phyloP scores from a whole-genome alignment of 1,140 invertebrate genomes.

The Anoplolepis gracilipes region DNA sequence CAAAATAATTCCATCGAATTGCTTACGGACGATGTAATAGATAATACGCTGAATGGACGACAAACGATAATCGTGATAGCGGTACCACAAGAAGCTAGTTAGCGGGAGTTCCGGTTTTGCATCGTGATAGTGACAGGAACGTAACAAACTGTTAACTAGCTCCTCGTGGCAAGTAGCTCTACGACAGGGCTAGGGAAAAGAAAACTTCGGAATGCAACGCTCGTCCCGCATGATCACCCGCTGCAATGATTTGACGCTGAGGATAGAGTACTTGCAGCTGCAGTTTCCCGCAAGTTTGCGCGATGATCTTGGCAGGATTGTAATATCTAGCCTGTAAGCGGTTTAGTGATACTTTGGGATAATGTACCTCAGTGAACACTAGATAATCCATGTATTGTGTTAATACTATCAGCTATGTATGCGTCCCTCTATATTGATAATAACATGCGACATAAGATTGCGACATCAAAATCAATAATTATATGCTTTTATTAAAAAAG shows the following conservation, averaged over 20 bases:
- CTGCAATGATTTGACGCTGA: slow-evolving; percentile 55
- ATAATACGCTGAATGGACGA: slow-evolving; percentile 56
- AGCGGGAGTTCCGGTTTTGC: slow-evolving; percentile 53
- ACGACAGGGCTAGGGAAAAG: neutral
- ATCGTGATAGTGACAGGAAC: slow-evolving; percentile 55
- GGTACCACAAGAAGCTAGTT: slow-evolving; percentile 53
- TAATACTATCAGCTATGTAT: slow-evolving; percentile 59
- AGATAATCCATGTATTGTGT: slow-evolving; percentile 65
- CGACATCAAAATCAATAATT: neutral
- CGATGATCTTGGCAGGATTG: slow-evolving; percentile 71
- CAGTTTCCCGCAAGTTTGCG: slow-evolving; percentile 70
- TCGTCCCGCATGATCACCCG: slow-evolving; percentile 42
- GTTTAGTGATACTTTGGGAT: slow-evolving; percentile 58
- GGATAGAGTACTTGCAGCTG: slow-evolving; percentile 57
- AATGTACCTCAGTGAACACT: slow-evolving; percentile 60
- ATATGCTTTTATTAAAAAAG: neutral
- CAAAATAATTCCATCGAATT: slow-evolving; percentile 35
- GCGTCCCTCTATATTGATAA: slow-evolving; percentile 26
- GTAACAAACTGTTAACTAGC: slow-evolving; percentile 62
- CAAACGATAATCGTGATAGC: slow-evolving; percentile 61
- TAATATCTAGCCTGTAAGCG: slow-evolving; percentile 71
- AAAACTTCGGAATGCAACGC: slow-evolving; percentile 43
- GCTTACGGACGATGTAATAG: slow-evolving; percentile 54
- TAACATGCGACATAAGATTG: slow-evolving; percentile 8
- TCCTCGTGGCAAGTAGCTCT: slow-evolving; percentile 43